Evolutionary conservation across 2,888 invertebrate species (phyloP), one percentile per base, ranked within the genome.

Genomic region (Pasiphila rectangulata): DNA sequence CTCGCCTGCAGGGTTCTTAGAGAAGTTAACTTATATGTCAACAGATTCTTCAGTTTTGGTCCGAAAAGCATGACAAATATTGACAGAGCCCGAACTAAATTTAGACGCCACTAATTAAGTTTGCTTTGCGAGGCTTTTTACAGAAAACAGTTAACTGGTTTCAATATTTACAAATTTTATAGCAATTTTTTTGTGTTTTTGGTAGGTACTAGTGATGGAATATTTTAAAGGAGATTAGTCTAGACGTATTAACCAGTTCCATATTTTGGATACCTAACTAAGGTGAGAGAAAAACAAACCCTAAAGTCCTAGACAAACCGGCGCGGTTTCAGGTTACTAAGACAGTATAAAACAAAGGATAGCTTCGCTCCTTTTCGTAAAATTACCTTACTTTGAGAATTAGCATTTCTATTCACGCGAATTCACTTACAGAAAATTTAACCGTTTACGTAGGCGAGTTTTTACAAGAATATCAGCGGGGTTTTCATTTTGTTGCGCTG

Each of bases 21-120:
- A 36, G 4, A 32, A 37, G 16, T 30, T 34, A 40, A 36, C 19
- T 21, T 34, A 35, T 30, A 53, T 43, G 23, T 48, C 48, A 53
- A 51, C 40, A 55, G 23, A 27, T n/a, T 24, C 24, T 45, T 42
- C 29, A 13, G 47, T 43, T 40, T 41, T 35, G 42, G 49, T 45
- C 34, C 37, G 34, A 47, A 46, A 41, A 47, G 39, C 46, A 45
- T 29, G 43, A 16, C 51, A 46, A 53, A 55, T 46, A 57, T 55
- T 57, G 46, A 51, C 49, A 16, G 20, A 46, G 12, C 21, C 41
- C 48, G 51, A 47, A 43, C 41, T 36, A 32, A 45, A 32, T 47
- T 48, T 44, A 42, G 45, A 38, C 15, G 47, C 47, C 43, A 44
- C 53, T 51, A 25, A 39, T 49, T 46, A 36, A 32, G 29, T 43